phyloP scores from a whole-genome alignment of 2,888 invertebrate genomes.

The Drosophila diplacantha region DNA sequence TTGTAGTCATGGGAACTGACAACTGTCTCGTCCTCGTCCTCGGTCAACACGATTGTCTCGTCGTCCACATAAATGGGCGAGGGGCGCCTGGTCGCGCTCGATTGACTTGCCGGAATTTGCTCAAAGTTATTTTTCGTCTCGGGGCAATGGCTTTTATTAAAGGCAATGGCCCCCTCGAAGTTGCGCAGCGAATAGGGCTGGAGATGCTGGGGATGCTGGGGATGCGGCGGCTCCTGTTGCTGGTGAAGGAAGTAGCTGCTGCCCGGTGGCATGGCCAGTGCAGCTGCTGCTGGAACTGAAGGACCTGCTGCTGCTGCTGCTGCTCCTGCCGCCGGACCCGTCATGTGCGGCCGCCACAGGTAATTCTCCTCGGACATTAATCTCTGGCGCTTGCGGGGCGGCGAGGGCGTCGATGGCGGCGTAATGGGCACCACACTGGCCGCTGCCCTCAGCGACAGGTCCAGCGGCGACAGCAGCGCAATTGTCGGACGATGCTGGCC shows the following conservation, averaged over 20 bases:
- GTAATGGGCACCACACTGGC: slow-evolving; percentile 76
- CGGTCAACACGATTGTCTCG: slow-evolving; percentile 77
- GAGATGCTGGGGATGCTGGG: slow-evolving; percentile 16
- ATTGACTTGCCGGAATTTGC: slow-evolving; percentile 71
- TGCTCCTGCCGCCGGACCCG: slow-evolving; percentile 11
- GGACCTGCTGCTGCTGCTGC: slow-evolving; percentile 4
- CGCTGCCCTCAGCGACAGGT: slow-evolving; percentile 75
- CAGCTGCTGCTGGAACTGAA: slow-evolving; percentile 25
- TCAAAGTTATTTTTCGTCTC: slow-evolving; percentile 64
- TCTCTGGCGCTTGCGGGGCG: slow-evolving; percentile 76
- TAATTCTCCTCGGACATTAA: slow-evolving; percentile 73
- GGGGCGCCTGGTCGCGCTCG: slow-evolving; percentile 46
- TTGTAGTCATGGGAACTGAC: slow-evolving; percentile 75
- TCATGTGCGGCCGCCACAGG: slow-evolving; percentile 75
- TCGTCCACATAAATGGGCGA: slow-evolving; percentile 66
- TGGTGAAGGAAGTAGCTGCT: slow-evolving; percentile 49
- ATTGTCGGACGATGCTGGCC: slow-evolving; percentile 61
- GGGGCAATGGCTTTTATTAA: slow-evolving; percentile 63
- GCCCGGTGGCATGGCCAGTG: slow-evolving; percentile 45
- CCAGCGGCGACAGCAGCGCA: slow-evolving; percentile 75
- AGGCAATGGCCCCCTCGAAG: slow-evolving; percentile 41
- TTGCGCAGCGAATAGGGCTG: slow-evolving; percentile 40
- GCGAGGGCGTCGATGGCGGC: slow-evolving; percentile 78
- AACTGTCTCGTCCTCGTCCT: slow-evolving; percentile 75
- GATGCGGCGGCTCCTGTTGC: slow-evolving; percentile 36